phyloP scores from a whole-genome alignment of 2,113 vertebrate genomes.

The Raja brachyura region DNA sequence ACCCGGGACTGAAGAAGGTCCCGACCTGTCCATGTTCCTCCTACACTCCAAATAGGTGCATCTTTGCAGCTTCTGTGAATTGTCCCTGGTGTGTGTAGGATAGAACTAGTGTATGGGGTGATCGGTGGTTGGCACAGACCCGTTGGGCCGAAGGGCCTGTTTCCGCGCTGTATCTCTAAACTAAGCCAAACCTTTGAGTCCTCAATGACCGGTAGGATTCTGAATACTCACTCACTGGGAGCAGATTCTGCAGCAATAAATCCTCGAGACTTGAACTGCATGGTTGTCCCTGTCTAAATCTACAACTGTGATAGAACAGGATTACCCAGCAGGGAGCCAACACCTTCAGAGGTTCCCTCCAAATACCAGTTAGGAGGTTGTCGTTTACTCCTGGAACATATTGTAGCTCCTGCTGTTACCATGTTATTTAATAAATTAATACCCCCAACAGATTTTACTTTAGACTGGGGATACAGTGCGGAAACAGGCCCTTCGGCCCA shows the following conservation, averaged over 20 bases:
- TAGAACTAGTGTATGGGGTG: too few relatives aligned
- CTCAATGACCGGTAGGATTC: neutral
- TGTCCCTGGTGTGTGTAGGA: too few relatives aligned
- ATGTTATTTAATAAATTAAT: neutral
- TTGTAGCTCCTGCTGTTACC: neutral
- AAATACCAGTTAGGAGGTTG: neutral
- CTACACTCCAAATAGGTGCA: too few relatives aligned
- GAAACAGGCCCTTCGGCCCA: too few relatives aligned
- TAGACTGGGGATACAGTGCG: too few relatives aligned
- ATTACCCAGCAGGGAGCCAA: neutral
- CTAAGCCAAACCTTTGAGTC: neutral
- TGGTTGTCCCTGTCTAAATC: neutral
- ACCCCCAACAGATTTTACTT: neutral
- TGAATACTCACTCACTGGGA: neutral
- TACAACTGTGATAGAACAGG: neutral
- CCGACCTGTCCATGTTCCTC: too few relatives aligned
- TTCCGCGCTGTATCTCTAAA: too few relatives aligned
- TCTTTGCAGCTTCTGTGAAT: too few relatives aligned
- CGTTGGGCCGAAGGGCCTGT: too few relatives aligned
- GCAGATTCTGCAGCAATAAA: neutral
- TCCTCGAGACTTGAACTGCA: neutral
- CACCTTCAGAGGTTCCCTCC: neutral
- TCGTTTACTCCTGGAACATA: neutral
- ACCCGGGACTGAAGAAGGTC: too few relatives aligned
- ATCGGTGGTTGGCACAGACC: too few relatives aligned